Evolutionary conservation across 2,113 vertebrate genomes (phyloP).

Genomic region (Bufo bufo): DNA sequence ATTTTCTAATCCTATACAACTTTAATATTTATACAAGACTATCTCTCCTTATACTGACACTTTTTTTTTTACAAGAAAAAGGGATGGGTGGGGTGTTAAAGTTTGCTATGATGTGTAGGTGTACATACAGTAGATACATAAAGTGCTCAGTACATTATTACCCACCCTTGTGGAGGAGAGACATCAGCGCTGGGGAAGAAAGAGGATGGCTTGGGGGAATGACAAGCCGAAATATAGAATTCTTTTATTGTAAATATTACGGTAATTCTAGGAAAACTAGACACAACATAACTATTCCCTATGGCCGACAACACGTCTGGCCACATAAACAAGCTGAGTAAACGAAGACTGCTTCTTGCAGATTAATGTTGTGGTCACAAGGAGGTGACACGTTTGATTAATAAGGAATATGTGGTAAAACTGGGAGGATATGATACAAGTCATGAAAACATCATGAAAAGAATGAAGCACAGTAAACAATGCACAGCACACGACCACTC

Average conservation of each 20-base stretch:
- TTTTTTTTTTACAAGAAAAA: too few relatives aligned
- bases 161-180: neutral
- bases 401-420: neutral
- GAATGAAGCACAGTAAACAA: neutral
- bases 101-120: too few relatives aligned
- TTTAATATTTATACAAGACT: too few relatives aligned
- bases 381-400: constrained; percentile 22
- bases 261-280: neutral
- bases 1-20: too few relatives aligned
- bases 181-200: neutral
- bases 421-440: too few relatives aligned
- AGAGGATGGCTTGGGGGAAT: neutral
- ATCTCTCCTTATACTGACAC: too few relatives aligned
- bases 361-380: constrained; percentile 3
- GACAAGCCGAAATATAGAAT: neutral
- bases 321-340: neutral
- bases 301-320: neutral
- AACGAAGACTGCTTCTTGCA: neutral
- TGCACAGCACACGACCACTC: neutral
- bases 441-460: constrained; percentile 26
- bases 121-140: too few relatives aligned
- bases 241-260: neutral
- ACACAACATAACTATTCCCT: neutral
- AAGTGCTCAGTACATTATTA: neutral
- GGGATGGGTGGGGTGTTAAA: too few relatives aligned